Conservation (phyloP, 2,113 vertebrate genomes). For the Gasterosteus nipponicus region DNA sequence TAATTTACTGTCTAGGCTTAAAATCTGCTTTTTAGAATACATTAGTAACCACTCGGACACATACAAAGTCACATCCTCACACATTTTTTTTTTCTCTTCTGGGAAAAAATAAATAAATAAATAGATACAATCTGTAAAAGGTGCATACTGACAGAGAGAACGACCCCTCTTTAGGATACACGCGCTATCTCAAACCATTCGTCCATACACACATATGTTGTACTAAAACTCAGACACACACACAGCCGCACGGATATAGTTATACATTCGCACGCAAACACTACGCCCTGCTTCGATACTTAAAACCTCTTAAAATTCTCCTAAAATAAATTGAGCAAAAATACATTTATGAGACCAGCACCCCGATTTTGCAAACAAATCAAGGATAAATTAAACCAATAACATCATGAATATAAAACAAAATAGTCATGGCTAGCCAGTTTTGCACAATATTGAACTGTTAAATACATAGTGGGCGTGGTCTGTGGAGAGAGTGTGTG, state of each 20-base stretch:
- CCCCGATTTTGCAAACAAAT: constrained; percentile 78
- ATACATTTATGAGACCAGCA: constrained; percentile 77
- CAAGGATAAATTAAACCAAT: constrained; percentile 79
- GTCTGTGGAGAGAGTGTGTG: constrained; percentile 69
- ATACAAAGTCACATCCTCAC: constrained; percentile 46
- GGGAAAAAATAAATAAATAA: constrained; percentile 86
- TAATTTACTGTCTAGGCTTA: constrained; percentile 80
- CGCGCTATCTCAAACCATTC: constrained; percentile 55
- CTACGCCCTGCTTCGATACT: constrained; percentile 79
- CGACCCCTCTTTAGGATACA: constrained; percentile 69
- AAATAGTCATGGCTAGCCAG: constrained; percentile 76
- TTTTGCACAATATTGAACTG: constrained; percentile 78
- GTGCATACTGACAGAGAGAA: constrained; percentile 81
- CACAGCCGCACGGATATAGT: constrained; percentile 63
- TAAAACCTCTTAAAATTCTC: constrained; percentile 80
- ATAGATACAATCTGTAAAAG: constrained; percentile 84
- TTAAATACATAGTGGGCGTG: constrained; percentile 77
- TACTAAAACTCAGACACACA: constrained; percentile 74
- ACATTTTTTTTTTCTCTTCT: constrained; percentile 60
- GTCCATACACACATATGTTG: constrained; percentile 55
- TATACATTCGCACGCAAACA: constrained; percentile 62
- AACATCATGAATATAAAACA: constrained; percentile 77
- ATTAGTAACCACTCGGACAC: constrained; percentile 64
- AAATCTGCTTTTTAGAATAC: constrained; percentile 78
- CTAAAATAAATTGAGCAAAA: constrained; percentile 80